Conservation (phyloP, 2,888 invertebrate genomes). For the Disparrhopalites patrizii region DNA sequence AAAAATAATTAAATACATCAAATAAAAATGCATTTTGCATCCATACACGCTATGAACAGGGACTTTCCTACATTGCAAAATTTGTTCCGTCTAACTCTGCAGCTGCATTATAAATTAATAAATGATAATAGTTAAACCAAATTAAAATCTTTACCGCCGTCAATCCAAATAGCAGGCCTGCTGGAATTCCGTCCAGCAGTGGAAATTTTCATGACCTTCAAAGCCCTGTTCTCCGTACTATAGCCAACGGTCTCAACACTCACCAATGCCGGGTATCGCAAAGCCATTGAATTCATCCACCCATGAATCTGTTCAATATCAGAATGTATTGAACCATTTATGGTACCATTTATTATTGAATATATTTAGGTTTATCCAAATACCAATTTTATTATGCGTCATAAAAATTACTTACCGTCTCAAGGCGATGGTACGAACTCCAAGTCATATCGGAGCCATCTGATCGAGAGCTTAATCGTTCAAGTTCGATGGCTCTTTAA, state of each 20-base stretch:
- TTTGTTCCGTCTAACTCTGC: not conserved
- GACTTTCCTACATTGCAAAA: not conserved
- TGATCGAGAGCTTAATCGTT: conserved; percentile 6
- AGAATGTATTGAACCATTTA: no score
- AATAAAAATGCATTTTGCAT: no score
- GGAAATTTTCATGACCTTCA: conserved; percentile 51
- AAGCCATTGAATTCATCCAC: conserved; percentile 62
- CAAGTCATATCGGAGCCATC: conserved; percentile 34
- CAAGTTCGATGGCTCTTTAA: conserved; percentile 7
- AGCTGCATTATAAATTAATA: not conserved
- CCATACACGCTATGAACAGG: no score
- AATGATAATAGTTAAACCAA: not conserved
- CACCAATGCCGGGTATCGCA: conserved; percentile 62
- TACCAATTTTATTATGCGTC: not conserved
- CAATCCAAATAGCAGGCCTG: conserved; percentile 55
- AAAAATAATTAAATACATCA: not conserved
- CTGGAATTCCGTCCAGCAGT: conserved; percentile 54
- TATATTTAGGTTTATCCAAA: not conserved
- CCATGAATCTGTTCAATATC: conserved; percentile 35
- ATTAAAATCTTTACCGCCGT: conserved; percentile 53
- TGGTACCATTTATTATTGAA: no score
- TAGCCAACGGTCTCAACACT: conserved; percentile 68
- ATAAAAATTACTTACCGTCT: conserved; percentile 29
- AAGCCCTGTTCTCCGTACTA: conserved; percentile 67
- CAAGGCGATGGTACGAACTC: conserved; percentile 43